Evolutionary conservation across 2,888 invertebrate species (phyloP).

Genomic region (Encarsia formosa): DNA sequence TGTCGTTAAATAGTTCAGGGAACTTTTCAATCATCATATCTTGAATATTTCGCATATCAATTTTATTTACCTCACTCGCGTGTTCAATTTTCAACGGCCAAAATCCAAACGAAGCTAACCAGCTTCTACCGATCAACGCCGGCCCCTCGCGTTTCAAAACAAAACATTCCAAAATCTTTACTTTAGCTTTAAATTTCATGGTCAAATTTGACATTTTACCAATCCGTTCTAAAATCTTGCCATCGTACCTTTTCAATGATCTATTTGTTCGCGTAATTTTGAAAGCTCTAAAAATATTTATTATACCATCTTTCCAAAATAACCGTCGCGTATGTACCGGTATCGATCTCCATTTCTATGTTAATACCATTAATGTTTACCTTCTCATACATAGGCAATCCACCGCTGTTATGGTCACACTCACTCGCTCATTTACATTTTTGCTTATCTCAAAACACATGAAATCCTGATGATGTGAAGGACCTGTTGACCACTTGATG

Average conservation of each 20-base stretch:
- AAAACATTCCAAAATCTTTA: background rate
- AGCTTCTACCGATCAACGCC: background rate
- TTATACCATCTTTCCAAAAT: background rate
- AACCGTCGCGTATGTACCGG: background rate
- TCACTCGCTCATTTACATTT: background rate
- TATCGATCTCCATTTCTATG: background rate
- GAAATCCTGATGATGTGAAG: background rate
- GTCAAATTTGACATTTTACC: background rate
- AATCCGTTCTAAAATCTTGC: background rate
- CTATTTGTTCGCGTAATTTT: background rate
- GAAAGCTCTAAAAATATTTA: background rate
- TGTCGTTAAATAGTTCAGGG: slow-evolving; percentile 9
- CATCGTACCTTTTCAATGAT: background rate
- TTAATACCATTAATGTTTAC: background rate
- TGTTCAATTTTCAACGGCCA: background rate
- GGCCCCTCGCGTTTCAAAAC: background rate
- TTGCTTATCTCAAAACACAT: background rate
- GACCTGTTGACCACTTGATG: background rate
- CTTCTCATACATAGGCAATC: background rate
- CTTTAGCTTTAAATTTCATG: background rate
- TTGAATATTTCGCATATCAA: background rate
- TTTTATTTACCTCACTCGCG: background rate
- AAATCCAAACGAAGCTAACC: background rate
- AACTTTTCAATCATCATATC: background rate
- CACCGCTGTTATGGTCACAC: background rate